Evolutionary conservation across 2,888 invertebrate species (phyloP).

Genomic region (Ochropacha duplaris): DNA sequence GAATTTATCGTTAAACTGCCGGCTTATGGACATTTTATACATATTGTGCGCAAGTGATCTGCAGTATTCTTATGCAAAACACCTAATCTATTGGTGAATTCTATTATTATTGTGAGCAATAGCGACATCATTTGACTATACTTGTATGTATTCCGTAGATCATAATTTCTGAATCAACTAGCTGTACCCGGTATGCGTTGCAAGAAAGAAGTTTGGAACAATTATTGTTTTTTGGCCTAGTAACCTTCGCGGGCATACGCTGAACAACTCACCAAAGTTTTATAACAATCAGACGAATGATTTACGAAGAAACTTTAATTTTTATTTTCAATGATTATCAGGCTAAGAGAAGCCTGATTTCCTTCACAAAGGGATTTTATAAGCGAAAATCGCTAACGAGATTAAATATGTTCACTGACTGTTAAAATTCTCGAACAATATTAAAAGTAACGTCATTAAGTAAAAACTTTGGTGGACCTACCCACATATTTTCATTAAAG

Average conservation of each 20-base stretch:
- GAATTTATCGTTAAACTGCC: constrained; percentile 7
- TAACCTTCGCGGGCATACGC: too few relatives aligned
- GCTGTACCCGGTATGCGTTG: too few relatives aligned
- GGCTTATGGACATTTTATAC: background rate
- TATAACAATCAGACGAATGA: too few relatives aligned
- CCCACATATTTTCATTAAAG: constrained; percentile 6
- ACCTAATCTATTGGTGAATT: background rate
- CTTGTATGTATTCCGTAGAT: too few relatives aligned
- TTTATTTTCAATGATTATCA: too few relatives aligned
- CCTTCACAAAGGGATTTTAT: background rate
- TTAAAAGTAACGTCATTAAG: constrained; percentile 26
- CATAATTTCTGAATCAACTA: background rate
- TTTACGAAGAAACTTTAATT: too few relatives aligned
- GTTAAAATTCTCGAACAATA: constrained; percentile 22
- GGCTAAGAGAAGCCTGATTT: background rate
- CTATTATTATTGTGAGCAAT: background rate
- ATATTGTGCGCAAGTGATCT: background rate
- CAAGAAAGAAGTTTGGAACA: too few relatives aligned
- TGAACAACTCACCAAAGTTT: too few relatives aligned
- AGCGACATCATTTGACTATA: background rate
- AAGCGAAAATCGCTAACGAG: background rate
- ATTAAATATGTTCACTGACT: constrained; percentile 16
- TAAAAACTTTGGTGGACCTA: constrained; percentile 14
- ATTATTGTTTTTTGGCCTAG: too few relatives aligned
- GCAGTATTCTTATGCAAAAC: background rate